phyloP scores from a whole-genome alignment of 2,113 vertebrate genomes.

The Apeltes quadracus region DNA sequence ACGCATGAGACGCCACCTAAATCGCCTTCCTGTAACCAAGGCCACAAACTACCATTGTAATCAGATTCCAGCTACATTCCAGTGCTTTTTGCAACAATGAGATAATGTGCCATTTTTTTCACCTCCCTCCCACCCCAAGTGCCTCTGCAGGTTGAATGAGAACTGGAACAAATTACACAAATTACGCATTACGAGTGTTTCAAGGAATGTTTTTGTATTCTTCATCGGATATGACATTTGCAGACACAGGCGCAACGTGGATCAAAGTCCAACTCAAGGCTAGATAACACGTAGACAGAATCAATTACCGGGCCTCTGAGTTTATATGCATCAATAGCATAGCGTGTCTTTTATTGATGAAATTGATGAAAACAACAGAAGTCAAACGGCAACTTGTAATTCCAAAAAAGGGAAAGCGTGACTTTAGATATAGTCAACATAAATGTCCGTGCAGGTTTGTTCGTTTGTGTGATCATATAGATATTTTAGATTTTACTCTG shows the following conservation, averaged over 20 bases:
- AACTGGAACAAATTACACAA: slow-evolving; percentile 16
- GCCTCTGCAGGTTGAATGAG: slow-evolving; percentile 38
- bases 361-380: slow-evolving; percentile 8
- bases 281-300: slow-evolving; percentile 1
- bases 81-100: slow-evolving; percentile 64
- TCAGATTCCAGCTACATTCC: slow-evolving; percentile 73
- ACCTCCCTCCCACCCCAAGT: slow-evolving; percentile 29
- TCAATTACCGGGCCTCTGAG: not conserved
- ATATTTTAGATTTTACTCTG: slow-evolving; percentile 5
- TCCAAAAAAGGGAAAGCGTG: slow-evolving; percentile 16
- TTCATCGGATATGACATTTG: slow-evolving; percentile 28
- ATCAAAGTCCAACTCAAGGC: not conserved
- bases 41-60: slow-evolving; percentile 66
- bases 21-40: slow-evolving; percentile 73
- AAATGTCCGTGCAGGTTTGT: slow-evolving; percentile 4
- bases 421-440: slow-evolving; percentile 13
- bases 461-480: slow-evolving; percentile 7
- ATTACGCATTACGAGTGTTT: slow-evolving; percentile 19
- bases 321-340: not conserved
- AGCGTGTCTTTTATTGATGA: not conserved
- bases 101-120: slow-evolving; percentile 54
- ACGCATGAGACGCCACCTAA: slow-evolving; percentile 66
- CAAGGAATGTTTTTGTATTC: slow-evolving; percentile 31
- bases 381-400: slow-evolving; percentile 8
- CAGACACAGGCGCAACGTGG: slow-evolving; percentile 27